phyloP scores from a whole-genome alignment of 2,113 vertebrate species.

The Festucalex cinctus region DNA sequence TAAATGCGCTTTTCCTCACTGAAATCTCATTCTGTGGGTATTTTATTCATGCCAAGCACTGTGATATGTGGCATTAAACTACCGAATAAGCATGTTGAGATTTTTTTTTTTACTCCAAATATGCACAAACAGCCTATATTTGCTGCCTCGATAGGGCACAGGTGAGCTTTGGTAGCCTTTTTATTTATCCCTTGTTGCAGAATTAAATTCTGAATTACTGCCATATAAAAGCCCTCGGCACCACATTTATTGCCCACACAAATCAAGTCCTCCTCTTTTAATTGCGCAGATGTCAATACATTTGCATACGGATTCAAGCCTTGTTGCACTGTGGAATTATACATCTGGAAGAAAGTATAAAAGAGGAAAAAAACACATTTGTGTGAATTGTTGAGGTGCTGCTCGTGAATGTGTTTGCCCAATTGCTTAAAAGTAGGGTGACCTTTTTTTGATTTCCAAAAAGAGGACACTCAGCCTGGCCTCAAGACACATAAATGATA shows the following conservation, averaged over 20 bases:
- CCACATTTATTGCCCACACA: constrained; percentile 49
- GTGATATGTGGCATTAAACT: constrained; percentile 44
- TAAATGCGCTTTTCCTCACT: constrained; percentile 47
- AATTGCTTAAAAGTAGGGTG: constrained; percentile 44
- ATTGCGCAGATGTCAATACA: constrained; percentile 61
- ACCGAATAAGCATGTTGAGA: constrained; percentile 48
- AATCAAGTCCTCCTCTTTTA: constrained; percentile 51
- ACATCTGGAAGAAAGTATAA: constrained; percentile 33
- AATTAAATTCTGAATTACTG: constrained; percentile 47
- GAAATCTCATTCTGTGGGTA: constrained; percentile 42
- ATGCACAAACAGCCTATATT: constrained; percentile 34
- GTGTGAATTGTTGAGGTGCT: constrained; percentile 45
- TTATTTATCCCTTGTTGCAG: constrained; percentile 51
- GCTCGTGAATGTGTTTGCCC: constrained; percentile 26
- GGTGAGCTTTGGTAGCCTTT: constrained; percentile 45
- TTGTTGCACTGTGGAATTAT: constrained; percentile 39
- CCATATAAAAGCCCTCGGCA: constrained; percentile 31
- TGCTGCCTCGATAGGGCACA: constrained; percentile 47
- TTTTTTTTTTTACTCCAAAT: constrained; percentile 42
- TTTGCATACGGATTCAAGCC: constrained; percentile 48
- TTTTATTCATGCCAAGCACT: constrained; percentile 38
- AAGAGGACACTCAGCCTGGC: too few relatives aligned
- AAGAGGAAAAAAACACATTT: constrained; percentile 55
- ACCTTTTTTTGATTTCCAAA: too few relatives aligned
- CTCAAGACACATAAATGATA: too few relatives aligned